Evolutionary conservation across 2,797 vertebrate species (phyloP).

Genomic region (Myripristis murdjan): DNA sequence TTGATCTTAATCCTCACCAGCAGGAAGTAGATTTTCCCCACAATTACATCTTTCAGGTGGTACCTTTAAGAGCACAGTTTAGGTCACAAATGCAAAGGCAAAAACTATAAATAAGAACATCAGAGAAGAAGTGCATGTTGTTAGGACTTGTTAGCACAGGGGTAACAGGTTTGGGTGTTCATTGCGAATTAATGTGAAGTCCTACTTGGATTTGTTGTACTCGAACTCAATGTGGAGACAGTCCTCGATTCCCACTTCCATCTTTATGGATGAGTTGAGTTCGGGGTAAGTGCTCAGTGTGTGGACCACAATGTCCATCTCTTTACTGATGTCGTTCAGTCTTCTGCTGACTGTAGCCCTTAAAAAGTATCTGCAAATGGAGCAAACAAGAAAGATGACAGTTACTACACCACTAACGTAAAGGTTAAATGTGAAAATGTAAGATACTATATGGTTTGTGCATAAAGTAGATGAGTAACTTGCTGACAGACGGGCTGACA

Average conservation of each 20-base stretch:
- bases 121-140: not conserved
- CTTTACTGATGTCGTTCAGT: conserved; percentile 96
- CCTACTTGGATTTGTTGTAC: conserved; percentile 99
- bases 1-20: conserved; percentile 99
- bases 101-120: not conserved
- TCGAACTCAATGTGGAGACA: conserved; percentile 99
- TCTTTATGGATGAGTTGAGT: conserved; percentile 98
- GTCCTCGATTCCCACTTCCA: conserved; percentile 99
- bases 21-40: conserved; percentile 99
- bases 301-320: conserved; percentile 98
- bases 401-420: no score
- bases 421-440: not conserved
- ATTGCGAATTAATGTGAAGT: not conserved
- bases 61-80: conserved; percentile 84
- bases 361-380: conserved; percentile 92
- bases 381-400: no score
- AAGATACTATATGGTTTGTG: not conserved
- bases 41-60: conserved; percentile 98
- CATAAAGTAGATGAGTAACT: not conserved
- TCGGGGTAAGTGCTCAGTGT: conserved; percentile 97
- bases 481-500: no score
- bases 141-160: not conserved
- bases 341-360: conserved; percentile 95
- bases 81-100: not conserved
- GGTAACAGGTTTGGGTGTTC: not conserved